Percentiles rank a stretch among this genome's conserved stretches.
These are phyloP conservation scores for Drosophila stalkeri DNA, from an alignment of 2,888 invertebrate species.

Conservation along the genomic window DNA sequence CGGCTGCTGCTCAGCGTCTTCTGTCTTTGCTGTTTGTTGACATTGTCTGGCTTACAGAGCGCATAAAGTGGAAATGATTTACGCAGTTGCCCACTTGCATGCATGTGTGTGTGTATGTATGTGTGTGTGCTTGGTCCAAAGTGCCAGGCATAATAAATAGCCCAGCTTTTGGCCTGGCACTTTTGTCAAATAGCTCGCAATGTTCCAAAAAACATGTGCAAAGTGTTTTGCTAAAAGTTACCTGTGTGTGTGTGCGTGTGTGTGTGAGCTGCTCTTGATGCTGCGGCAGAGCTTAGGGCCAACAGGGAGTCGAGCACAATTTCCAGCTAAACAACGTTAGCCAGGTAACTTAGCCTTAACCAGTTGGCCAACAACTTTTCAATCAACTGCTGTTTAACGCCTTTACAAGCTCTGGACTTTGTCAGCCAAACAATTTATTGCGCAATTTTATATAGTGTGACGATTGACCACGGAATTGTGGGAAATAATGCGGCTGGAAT, in stretches of 20 bases:
- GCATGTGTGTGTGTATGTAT: constrained; percentile 13
- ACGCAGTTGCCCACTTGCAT: constrained; percentile 67
- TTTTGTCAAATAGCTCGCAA: constrained; percentile 72
- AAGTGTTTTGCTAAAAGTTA: constrained; percentile 64
- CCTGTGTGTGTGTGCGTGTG: constrained; percentile 31
- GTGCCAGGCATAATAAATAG: constrained; percentile 73
- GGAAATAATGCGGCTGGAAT: neutral
- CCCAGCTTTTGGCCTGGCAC: constrained; percentile 71
- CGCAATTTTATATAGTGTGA: constrained; percentile 12
- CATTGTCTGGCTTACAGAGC: constrained; percentile 78
- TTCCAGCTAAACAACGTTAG: constrained; percentile 5
- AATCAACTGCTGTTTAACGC: constrained; percentile 54
- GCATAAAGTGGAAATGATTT: constrained; percentile 80
- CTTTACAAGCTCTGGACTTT: constrained; percentile 29
- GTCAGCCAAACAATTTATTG: constrained; percentile 48
- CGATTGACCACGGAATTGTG: neutral
- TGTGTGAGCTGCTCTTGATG: neutral
- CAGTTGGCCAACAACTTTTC: constrained; percentile 62
- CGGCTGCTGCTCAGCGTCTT: constrained; percentile 19
- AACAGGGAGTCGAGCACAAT: constrained; percentile 9
- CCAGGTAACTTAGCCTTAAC: constrained; percentile 15
- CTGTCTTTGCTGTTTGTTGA: constrained; percentile 76
- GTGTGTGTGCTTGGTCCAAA: constrained; percentile 25
- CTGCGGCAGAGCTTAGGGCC: constrained; percentile 29
- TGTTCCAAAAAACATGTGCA: constrained; percentile 61